phyloP scores from a whole-genome alignment of 2,113 vertebrate genomes.

The Psittacara wagleri region DNA sequence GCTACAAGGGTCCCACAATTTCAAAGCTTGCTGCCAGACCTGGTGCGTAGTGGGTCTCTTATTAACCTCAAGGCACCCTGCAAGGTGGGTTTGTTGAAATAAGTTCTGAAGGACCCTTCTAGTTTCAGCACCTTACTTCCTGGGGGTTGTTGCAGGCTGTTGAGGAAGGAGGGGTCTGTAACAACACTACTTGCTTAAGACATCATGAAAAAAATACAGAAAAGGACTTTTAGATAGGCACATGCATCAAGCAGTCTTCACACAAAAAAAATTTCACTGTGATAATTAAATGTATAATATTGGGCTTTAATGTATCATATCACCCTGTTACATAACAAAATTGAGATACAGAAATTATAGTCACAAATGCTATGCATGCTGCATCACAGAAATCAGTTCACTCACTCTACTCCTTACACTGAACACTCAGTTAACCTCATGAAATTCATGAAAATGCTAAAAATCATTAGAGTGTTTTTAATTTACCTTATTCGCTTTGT shows the following conservation, averaged over 20 bases:
- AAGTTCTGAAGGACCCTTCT: neutral
- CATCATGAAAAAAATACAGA: accelerated
- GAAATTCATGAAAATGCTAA: neutral
- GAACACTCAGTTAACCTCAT: neutral
- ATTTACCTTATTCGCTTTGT: neutral
- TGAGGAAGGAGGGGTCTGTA: neutral
- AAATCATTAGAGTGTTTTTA: neutral
- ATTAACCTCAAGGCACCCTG: neutral
- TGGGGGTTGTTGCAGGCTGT: neutral
- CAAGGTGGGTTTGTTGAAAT: neutral
- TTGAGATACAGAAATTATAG: neutral
- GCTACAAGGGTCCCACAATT: neutral
- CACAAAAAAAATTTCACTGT: neutral
- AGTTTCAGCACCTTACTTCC: neutral
- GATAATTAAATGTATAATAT: neutral
- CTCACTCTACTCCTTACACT: neutral
- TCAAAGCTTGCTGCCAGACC: neutral
- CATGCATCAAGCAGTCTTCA: neutral
- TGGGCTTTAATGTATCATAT: neutral
- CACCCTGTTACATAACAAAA: neutral
- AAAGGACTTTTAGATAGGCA: neutral
- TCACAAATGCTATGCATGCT: neutral
- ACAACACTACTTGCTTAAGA: neutral
- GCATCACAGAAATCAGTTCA: neutral
- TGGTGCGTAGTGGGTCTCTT: accelerated